phyloP scores from a whole-genome alignment of 1,140 invertebrate species.

The Wasmannia auropunctata region DNA sequence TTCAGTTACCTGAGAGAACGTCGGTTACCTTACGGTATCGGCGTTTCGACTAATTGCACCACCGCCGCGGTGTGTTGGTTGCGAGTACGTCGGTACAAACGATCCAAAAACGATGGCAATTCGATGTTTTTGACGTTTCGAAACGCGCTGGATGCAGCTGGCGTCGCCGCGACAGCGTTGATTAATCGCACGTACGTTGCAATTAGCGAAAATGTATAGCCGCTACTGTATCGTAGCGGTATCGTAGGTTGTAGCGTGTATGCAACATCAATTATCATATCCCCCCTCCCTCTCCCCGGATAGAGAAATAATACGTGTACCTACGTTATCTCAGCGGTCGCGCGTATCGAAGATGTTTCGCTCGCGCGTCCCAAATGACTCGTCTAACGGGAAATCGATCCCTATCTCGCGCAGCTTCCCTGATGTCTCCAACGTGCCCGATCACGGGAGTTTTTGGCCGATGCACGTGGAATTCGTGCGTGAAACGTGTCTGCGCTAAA shows the following conservation, averaged over 20 bases:
- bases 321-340: not conserved
- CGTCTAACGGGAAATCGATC: no score
- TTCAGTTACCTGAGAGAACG: not conserved
- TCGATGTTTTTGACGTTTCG: constrained; percentile 39
- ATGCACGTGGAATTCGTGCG: not conserved
- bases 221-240: not conserved
- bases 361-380: no score
- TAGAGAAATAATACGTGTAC: no score
- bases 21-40: not conserved
- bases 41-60: constrained; percentile 6
- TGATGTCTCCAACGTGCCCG: no score
- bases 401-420: no score
- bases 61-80: not conserved
- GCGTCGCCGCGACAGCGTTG: constrained; percentile 23
- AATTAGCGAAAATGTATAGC: constrained; percentile 28
- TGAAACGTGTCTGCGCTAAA: constrained; percentile 58
- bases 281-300: no score
- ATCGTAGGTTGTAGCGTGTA: not conserved
- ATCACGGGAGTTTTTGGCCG: not conserved
- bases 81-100: not conserved
- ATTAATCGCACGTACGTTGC: constrained; percentile 42
- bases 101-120: constrained; percentile 27
- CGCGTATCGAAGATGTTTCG: not conserved
- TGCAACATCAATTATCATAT: not conserved
- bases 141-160: constrained; percentile 16